Base-by-base conservation (phyloP, 2,888 invertebrate genomes). In the Ferdinandea cuprea region DNA sequence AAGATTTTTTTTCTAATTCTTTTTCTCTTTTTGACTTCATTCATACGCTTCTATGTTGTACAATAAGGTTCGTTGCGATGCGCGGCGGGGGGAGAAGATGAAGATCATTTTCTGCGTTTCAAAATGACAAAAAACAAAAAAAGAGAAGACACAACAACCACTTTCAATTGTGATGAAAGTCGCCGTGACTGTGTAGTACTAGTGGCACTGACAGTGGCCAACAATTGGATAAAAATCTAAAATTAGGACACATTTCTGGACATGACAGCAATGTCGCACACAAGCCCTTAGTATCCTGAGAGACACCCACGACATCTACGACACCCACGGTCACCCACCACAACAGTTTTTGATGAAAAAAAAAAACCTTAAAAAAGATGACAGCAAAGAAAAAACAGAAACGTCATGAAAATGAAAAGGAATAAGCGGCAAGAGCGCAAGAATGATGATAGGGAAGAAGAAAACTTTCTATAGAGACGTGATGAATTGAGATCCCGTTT, bases 181-280 rank as follows among this genome's bases (percentile, higher is more conserved):
- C 48, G 66, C 54, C 42, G 11, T 59, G 7, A 25, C 37, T 19
- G 54, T 59, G 54, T 59, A 35, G 73, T 37, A 59, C 37, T 78
- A 52, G 73, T 79, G 66, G 46, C 59, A 61, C 59, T 79, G 79
- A 66, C 52, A 59, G 65, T 59, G 73, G 73, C 73, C 66, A 66
- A 69, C 69, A 80, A 80, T 76, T 80, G 80, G 65, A 80, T 63
- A 58, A 56, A 80, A 68, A 76, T 56, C 69, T 63, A 52, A 76
- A 80, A 74, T 69, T 69, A 69, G 74, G 74, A 69, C 80, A 76
- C 63, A 76, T 74, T 74, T 74, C 80, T 80, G 80, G 76, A 80
- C 74, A 76, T 63, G 80, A 76, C 76, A 80, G 80, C 63, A 44
- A 63, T 61, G 69, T 56, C 74, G 58, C 28, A 68, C 9, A 37